Evolutionary conservation across 2,888 invertebrate genomes (phyloP).

Genomic region (Malachius bipustulatus): DNA sequence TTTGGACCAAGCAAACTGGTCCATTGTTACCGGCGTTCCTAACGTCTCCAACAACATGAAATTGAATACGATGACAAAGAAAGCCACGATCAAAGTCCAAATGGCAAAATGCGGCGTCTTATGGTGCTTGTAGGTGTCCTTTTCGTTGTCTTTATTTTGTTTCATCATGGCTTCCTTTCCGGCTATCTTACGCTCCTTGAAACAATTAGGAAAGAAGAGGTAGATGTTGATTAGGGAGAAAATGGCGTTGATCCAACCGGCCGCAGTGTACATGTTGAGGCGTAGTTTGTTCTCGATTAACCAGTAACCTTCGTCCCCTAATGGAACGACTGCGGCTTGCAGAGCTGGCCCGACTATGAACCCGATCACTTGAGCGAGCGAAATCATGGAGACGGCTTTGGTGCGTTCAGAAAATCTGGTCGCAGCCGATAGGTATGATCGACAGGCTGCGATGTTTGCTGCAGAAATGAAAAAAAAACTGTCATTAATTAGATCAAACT

Average conservation of each 20-base stretch:
- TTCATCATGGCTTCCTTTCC: slow-evolving; percentile 66
- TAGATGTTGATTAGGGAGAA: slow-evolving; percentile 60
- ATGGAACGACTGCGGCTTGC: slow-evolving; percentile 68
- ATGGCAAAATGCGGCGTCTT: slow-evolving; percentile 66
- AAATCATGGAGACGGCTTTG: slow-evolving; percentile 70
- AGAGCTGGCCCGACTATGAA: slow-evolving; percentile 78
- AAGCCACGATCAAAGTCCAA: slow-evolving; percentile 67
- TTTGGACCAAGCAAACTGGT: slow-evolving; percentile 80
- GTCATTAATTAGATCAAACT: too few relatives aligned
- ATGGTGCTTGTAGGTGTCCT: slow-evolving; percentile 56
- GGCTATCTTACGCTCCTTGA: slow-evolving; percentile 66
- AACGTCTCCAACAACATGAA: slow-evolving; percentile 81
- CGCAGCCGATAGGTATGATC: slow-evolving; percentile 75
- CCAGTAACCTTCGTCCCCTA: slow-evolving; percentile 53
- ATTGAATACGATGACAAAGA: slow-evolving; percentile 76
- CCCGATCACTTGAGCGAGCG: slow-evolving; percentile 74
- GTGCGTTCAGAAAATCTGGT: slow-evolving; percentile 71
- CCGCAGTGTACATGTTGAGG: slow-evolving; percentile 78
- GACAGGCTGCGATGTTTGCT: slow-evolving; percentile 75
- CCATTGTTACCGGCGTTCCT: slow-evolving; percentile 75
- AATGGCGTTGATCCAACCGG: slow-evolving; percentile 73
- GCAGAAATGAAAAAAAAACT: too few relatives aligned
- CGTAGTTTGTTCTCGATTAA: slow-evolving; percentile 44
- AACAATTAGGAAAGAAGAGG: slow-evolving; percentile 62
- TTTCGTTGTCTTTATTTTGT: slow-evolving; percentile 58